Evolutionary conservation across 2,888 invertebrate species (phyloP), one percentile per base, ranked within the genome.

Genomic region (Sipha maydis): DNA sequence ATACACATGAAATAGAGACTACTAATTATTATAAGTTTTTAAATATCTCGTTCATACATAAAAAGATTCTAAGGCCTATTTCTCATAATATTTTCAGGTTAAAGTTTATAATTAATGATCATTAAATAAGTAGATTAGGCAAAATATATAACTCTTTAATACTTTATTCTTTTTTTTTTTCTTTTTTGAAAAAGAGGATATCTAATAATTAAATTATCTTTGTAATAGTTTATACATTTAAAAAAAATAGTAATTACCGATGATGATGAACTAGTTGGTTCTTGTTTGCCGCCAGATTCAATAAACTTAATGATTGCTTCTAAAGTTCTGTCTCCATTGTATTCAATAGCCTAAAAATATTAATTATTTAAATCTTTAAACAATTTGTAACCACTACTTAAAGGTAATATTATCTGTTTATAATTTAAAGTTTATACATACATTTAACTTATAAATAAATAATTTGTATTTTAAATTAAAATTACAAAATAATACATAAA

Each of bases 291-390:
- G 91, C 96, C 96, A 90, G 95, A 94, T 92, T 99, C 99, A 90
- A 99, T 93, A 94, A 99, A 99, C 93, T 98, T 97, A 90, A 95
- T 94, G 91, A 99, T 94, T 89, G 95, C 99, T 91, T 97, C 98
- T 90, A 99, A 93, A 91, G 98, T 99, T 92, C 99, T 95, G 92
- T 98, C 98, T 90, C 99, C 98, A 91, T 96, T 96, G 94, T 97
- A 99, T 92, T 99, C 98, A 91, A 99, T 94, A 90, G 94, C 93
- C 93, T 93, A 90, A 76, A 90, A 91, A 76, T 48, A 48, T 34
- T 48, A n/a, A 77, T n/a, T 28, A 69, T 14, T 69, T 7, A 48
- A 48, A 14, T 48, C 48, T 48, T 1, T 48, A 48, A 48, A 14
- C 14, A 14, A 48, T 48, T 48, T 3, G 0, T 48, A 48, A 48